These are phyloP conservation scores for Monoplex corrugatus DNA, from an alignment of 2,888 invertebrate species.

Conservation along the genomic window DNA sequence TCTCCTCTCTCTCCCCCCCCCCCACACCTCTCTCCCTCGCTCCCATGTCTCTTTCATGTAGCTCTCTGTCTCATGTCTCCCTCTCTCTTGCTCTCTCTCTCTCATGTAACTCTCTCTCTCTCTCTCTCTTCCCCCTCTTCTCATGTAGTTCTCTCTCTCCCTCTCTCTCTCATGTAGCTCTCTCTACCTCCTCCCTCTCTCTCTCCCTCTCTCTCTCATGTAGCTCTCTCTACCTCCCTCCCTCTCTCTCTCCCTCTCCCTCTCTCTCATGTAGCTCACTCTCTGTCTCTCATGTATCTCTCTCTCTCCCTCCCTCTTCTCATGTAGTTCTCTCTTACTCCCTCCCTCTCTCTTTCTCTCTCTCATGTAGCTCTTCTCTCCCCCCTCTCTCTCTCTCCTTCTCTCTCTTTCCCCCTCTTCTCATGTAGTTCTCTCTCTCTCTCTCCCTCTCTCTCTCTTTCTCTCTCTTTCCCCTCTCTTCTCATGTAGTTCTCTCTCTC, in stretches of 20 bases:
- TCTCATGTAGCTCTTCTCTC: neutral
- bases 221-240: neutral
- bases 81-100: neutral
- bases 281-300: neutral
- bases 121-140: neutral
- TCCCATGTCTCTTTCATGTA: too few relatives aligned
- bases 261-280: neutral
- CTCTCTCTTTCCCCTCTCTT: neutral
- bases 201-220: neutral
- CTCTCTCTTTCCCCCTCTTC: neutral
- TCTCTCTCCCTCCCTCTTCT: neutral
- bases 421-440: neutral
- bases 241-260: neutral
- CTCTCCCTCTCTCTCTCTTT: neutral
- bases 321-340: neutral
- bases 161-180: neutral
- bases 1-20: neutral
- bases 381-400: neutral
- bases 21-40: neutral
- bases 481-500: neutral
- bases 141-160: neutral
- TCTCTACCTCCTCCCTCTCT: neutral
- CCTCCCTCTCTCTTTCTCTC: neutral
- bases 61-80: slow-evolving; percentile 2
- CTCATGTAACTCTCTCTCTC: slow-evolving; percentile 25